phyloP scores from a whole-genome alignment of 2,888 invertebrate genomes.

The Yponomeuta plumbellus region DNA sequence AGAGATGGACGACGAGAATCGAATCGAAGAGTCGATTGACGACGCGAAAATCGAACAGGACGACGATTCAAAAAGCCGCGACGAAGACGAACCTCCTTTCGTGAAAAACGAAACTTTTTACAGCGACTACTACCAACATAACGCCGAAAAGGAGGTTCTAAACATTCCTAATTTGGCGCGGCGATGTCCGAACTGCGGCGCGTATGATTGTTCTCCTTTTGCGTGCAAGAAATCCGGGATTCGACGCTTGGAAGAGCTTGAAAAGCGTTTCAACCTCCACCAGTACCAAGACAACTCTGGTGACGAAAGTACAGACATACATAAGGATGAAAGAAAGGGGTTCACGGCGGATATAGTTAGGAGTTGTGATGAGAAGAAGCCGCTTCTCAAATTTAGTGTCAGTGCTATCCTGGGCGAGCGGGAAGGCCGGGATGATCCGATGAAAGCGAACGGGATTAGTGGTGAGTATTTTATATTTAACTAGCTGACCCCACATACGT shows the following conservation, averaged over 20 bases:
- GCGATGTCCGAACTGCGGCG: slow-evolving; percentile 74
- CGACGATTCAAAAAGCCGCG: slow-evolving; percentile 57
- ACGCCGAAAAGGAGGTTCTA: slow-evolving; percentile 54
- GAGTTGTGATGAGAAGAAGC: slow-evolving; percentile 77
- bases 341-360: slow-evolving; percentile 61
- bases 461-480: slow-evolving; percentile 43
- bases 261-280: slow-evolving; percentile 60
- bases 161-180: slow-evolving; percentile 52
- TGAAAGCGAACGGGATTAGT: slow-evolving; percentile 44
- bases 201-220: slow-evolving; percentile 73
- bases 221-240: slow-evolving; percentile 67
- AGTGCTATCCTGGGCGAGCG: slow-evolving; percentile 90
- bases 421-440: slow-evolving; percentile 39
- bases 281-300: slow-evolving; percentile 60
- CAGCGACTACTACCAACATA: slow-evolving; percentile 46
- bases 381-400: slow-evolving; percentile 93
- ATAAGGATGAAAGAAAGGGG: slow-evolving; percentile 21
- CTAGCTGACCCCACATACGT: not conserved
- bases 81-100: slow-evolving; percentile 44
- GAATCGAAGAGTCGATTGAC: slow-evolving; percentile 40
- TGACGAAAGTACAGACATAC: slow-evolving; percentile 41
- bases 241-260: slow-evolving; percentile 57
- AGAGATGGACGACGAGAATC: slow-evolving; percentile 44
- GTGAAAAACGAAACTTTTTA: slow-evolving; percentile 60
- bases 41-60: slow-evolving; percentile 49